phyloP scores from a whole-genome alignment of 2,113 vertebrate genomes.

The Corythoichthys intestinalis region DNA sequence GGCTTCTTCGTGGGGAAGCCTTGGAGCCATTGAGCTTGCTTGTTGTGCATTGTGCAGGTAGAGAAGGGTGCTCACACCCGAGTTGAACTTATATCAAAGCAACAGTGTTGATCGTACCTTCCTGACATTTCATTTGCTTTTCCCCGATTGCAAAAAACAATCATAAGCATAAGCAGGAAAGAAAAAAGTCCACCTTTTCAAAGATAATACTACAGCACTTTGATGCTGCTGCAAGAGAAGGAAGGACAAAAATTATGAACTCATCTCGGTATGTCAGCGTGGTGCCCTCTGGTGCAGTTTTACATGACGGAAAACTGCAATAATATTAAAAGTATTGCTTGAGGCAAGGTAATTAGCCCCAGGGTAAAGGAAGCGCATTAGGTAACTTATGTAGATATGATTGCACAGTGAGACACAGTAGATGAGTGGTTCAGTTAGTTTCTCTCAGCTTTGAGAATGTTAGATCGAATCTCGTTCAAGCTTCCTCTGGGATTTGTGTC shows the following conservation, averaged over 20 bases:
- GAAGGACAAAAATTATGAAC: not conserved
- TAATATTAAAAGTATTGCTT: no score
- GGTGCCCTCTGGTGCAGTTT: not conserved
- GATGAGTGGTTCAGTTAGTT: not conserved
- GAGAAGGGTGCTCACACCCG: conserved; percentile 1
- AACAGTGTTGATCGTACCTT: not conserved
- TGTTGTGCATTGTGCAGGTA: conserved; percentile 15
- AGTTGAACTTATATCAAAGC: conserved; percentile 22
- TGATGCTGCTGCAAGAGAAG: not conserved
- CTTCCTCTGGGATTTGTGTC: no score
- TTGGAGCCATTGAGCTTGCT: conserved; percentile 28
- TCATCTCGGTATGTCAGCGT: not conserved
- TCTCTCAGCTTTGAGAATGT: no score
- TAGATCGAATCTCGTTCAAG: no score
- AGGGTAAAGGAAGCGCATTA: not conserved
- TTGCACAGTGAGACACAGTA: no score
- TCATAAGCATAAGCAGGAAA: not conserved
- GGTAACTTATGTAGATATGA: not conserved
- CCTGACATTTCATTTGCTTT: not conserved
- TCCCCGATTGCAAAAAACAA: not conserved
- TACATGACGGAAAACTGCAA: not conserved
- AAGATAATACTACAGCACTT: not conserved
- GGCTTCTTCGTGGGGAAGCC: conserved; percentile 27
- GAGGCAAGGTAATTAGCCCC: not conserved
- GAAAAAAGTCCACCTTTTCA: not conserved